Evolutionary conservation across 2,888 invertebrate species (phyloP).

Genomic region (Dorcus parallelipipedus): DNA sequence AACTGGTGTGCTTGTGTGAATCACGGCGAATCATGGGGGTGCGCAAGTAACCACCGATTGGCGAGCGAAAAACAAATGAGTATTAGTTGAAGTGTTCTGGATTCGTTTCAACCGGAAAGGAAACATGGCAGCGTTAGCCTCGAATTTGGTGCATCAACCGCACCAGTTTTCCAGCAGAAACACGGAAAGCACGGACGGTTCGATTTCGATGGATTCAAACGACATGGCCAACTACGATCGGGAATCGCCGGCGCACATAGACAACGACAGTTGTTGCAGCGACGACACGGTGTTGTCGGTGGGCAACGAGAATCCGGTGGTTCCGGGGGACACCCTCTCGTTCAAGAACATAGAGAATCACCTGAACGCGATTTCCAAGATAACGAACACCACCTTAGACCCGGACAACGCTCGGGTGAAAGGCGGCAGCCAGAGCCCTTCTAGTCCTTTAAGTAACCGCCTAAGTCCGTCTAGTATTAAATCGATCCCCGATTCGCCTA

Average conservation of each 20-base stretch:
- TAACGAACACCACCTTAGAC: conserved; percentile 53
- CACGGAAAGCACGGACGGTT: conserved; percentile 41
- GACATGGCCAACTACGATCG: conserved; percentile 39
- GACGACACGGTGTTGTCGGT: conserved; percentile 80
- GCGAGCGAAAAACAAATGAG: background rate
- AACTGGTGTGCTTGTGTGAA: background rate
- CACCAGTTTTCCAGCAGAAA: conserved; percentile 32
- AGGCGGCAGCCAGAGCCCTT: conserved; percentile 37
- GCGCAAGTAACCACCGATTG: background rate
- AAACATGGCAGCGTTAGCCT: conserved; percentile 27
- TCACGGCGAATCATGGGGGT: background rate
- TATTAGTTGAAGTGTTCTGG: background rate
- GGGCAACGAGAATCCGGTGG: conserved; percentile 65
- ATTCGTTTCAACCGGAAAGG: background rate
- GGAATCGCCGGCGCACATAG: conserved; percentile 43
- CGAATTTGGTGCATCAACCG: conserved; percentile 32
- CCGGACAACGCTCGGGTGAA: conserved; percentile 28
- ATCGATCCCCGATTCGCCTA: conserved; percentile 34
- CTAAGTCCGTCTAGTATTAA: conserved; percentile 45
- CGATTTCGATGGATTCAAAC: conserved; percentile 44
- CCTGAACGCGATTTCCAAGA: conserved; percentile 64
- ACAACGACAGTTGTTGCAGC: conserved; percentile 65
- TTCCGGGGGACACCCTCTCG: conserved; percentile 46
- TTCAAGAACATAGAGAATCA: conserved; percentile 68
- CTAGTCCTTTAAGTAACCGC: conserved; percentile 29